These are phyloP conservation scores for Cheilosia vulpina DNA, from an alignment of 2,888 invertebrate genomes.

Conservation along the genomic window DNA sequence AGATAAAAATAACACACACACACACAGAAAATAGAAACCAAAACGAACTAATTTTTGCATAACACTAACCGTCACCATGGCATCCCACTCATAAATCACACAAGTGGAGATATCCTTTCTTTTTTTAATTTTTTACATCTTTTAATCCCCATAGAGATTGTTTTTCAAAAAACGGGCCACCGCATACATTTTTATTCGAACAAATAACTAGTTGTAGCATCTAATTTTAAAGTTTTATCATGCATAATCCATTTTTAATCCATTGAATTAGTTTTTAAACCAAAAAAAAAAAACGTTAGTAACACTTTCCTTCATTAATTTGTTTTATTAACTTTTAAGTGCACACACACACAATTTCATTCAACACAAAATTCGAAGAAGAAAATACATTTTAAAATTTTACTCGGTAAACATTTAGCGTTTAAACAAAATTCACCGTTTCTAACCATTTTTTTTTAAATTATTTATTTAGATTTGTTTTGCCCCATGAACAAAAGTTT, in stretches of 20 bases:
- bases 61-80: constrained; percentile 45
- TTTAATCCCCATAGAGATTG: constrained; percentile 10
- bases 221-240: constrained; percentile 25
- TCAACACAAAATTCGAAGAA: constrained; percentile 17
- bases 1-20: constrained; percentile 39
- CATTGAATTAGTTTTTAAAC: constrained; percentile 44
- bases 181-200: constrained; percentile 43
- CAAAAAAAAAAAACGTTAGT: background rate
- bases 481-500: constrained; percentile 24
- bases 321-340: constrained; percentile 47
- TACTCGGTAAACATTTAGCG: constrained; percentile 46
- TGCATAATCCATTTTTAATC: constrained; percentile 40
- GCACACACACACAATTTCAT: constrained; percentile 10
- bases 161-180: background rate
- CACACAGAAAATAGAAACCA: constrained; percentile 36
- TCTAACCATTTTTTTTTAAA: constrained; percentile 39
- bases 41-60: constrained; percentile 70
- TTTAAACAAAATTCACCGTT: constrained; percentile 10
- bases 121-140: constrained; percentile 24
- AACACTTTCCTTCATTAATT: constrained; percentile 27
- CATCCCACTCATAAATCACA: constrained; percentile 6
- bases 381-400: constrained; percentile 37
- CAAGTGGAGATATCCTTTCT: constrained; percentile 16
- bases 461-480: constrained; percentile 58
- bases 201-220: constrained; percentile 49